Evolutionary conservation across 2,113 vertebrate species (phyloP).

Genomic region (Panurus biarmicus): DNA sequence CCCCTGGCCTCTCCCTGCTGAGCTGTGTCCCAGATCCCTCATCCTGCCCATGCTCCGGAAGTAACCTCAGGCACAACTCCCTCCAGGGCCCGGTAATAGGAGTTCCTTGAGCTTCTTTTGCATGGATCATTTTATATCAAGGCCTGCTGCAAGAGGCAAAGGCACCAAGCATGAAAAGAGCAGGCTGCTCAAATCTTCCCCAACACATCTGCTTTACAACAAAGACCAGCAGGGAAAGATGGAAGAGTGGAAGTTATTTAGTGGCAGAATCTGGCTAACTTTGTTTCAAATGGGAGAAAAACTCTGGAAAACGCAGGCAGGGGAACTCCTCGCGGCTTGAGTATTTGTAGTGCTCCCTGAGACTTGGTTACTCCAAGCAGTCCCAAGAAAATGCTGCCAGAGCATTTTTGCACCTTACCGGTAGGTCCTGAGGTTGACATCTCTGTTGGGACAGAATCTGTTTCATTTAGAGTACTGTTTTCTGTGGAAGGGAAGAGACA

Average conservation of each 20-base stretch:
- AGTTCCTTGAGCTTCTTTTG: background rate
- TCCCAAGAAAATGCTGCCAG: fast-evolving
- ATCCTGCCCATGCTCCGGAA: fast-evolving
- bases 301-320: background rate
- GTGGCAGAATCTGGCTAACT: fast-evolving
- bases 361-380: fast-evolving
- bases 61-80: background rate
- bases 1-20: too few relatives aligned
- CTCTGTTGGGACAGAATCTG: fast-evolving
- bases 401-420: background rate
- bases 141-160: fast-evolving
- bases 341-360: too few relatives aligned
- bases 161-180: too few relatives aligned
- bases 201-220: too few relatives aligned
- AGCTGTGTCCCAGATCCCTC: too few relatives aligned
- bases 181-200: background rate
- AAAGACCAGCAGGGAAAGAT: background rate
- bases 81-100: background rate
- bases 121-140: background rate
- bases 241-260: too few relatives aligned
- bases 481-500: too few relatives aligned
- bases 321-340: too few relatives aligned
- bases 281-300: too few relatives aligned
- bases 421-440: fast-evolving
- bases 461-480: fast-evolving